A percentile compares a stretch with the other conserved stretches of the same genome.
Conservation (phyloP, 1,140 invertebrate species). For the Phymorhynchus buccinoides region DNA sequence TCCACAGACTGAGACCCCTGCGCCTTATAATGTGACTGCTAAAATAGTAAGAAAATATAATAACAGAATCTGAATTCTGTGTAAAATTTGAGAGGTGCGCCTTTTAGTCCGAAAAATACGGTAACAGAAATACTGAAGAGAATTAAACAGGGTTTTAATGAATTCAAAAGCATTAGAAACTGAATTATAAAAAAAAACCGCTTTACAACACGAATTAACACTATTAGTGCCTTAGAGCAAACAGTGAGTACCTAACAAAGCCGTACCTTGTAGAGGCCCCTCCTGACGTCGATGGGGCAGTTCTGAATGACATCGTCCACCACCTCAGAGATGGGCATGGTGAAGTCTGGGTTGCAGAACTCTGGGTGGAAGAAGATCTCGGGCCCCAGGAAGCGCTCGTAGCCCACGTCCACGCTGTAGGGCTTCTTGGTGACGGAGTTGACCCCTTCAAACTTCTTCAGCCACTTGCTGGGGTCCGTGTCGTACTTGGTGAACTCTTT, state of each 20-base stretch:
- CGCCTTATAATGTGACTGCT: too few relatives aligned
- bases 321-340: conserved; percentile 95
- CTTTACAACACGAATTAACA: too few relatives aligned
- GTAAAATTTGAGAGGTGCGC: too few relatives aligned
- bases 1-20: too few relatives aligned
- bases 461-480: conserved; percentile 93
- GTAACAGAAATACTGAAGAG: too few relatives aligned
- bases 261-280: conserved; percentile 90
- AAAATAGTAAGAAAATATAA: too few relatives aligned
- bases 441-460: conserved; percentile 92
- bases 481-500: conserved; percentile 99
- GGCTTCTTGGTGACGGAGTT: conserved; percentile 96
- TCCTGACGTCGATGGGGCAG: conserved; percentile 98
- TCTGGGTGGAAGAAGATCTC: conserved; percentile 99
- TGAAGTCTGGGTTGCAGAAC: conserved; percentile 99
- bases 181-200: too few relatives aligned
- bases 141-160: too few relatives aligned
- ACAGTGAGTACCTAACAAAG: background rate
- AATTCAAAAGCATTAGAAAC: too few relatives aligned
- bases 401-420: conserved; percentile 97
- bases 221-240: too few relatives aligned
- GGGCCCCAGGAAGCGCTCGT: conserved; percentile 97
- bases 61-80: too few relatives aligned
- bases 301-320: conserved; percentile 99
- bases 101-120: too few relatives aligned